phyloP scores from a whole-genome alignment of 2,113 vertebrate species.

The Raphicerus campestris region DNA sequence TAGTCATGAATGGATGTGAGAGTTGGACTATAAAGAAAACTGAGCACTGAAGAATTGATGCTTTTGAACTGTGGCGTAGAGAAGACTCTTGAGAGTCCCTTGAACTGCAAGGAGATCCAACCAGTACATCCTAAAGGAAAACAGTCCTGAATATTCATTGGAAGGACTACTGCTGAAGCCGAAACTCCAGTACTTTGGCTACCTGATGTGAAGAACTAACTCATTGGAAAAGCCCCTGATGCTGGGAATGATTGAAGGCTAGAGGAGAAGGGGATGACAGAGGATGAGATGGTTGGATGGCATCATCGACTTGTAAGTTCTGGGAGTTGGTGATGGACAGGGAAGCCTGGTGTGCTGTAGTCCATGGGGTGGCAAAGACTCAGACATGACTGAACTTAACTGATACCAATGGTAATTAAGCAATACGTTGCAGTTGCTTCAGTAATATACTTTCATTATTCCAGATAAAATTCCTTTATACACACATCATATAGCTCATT shows the following conservation, averaged over 20 bases:
- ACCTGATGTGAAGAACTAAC: background rate
- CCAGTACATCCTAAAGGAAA: background rate
- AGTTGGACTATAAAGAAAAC: background rate
- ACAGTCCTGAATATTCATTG: background rate
- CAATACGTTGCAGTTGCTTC: background rate
- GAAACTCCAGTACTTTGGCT: background rate
- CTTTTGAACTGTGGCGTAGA: background rate
- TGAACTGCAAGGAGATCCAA: background rate
- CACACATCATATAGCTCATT: background rate
- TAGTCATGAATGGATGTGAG: background rate
- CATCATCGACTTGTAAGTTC: no score
- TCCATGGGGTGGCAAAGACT: no score
- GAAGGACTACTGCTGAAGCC: background rate
- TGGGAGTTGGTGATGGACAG: no score
- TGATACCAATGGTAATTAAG: background rate
- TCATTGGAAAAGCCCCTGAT: background rate
- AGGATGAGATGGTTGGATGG: no score
- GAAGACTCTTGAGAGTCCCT: background rate
- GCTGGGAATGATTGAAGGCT: background rate
- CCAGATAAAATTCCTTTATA: background rate
- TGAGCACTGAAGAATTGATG: background rate
- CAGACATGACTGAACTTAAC: background rate
- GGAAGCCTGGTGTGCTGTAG: no score
- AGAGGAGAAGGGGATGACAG: no score
- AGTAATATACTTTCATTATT: background rate